phyloP scores from a whole-genome alignment of 2,888 invertebrate species.

The Phortica okadai region DNA sequence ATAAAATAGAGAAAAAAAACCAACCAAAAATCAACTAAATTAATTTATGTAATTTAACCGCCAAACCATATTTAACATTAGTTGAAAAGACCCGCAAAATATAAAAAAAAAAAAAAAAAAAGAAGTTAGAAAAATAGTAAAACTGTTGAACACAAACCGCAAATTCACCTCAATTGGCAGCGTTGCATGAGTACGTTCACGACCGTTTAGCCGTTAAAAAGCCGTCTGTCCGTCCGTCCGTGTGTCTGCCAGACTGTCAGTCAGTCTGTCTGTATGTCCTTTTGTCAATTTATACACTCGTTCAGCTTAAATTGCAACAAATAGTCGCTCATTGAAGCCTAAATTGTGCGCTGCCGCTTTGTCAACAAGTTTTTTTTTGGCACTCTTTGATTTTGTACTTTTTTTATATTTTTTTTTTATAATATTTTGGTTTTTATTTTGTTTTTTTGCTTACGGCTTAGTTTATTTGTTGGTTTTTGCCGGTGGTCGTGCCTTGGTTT shows the following conservation, averaged over 20 bases:
- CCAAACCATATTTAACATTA: slow-evolving; percentile 50
- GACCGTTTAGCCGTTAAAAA: slow-evolving; percentile 32
- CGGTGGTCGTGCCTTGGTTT: slow-evolving; percentile 18
- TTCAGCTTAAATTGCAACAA: slow-evolving; percentile 69
- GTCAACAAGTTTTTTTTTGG: slow-evolving; percentile 28
- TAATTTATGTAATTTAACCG: slow-evolving; percentile 65
- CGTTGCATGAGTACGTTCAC: slow-evolving; percentile 44
- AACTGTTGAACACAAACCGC: slow-evolving; percentile 15
- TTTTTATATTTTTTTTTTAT: slow-evolving; percentile 1
- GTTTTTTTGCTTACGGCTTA: background rate
- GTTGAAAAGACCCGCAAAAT: slow-evolving; percentile 38
- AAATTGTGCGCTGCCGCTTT: slow-evolving; percentile 57
- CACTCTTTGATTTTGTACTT: slow-evolving; percentile 8
- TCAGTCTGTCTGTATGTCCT: slow-evolving; percentile 48
- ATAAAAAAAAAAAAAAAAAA: slow-evolving; percentile 37
- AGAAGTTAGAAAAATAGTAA: slow-evolving; percentile 30
- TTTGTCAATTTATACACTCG: slow-evolving; percentile 64
- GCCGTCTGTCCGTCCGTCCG: background rate
- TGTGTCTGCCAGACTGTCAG: background rate
- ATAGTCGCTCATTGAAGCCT: slow-evolving; percentile 71
- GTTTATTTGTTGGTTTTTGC: slow-evolving; percentile 7
- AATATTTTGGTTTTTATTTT: background rate
- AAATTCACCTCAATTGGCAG: slow-evolving; percentile 30
- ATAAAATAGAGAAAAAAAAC: slow-evolving; percentile 37
- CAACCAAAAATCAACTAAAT: slow-evolving; percentile 45